A percentile compares a stretch with the other conserved stretches of the same genome.
These are phyloP conservation scores for Phalacrocorax brasilianus DNA, from an alignment of 2,113 vertebrate genomes.

Conservation along the genomic window DNA sequence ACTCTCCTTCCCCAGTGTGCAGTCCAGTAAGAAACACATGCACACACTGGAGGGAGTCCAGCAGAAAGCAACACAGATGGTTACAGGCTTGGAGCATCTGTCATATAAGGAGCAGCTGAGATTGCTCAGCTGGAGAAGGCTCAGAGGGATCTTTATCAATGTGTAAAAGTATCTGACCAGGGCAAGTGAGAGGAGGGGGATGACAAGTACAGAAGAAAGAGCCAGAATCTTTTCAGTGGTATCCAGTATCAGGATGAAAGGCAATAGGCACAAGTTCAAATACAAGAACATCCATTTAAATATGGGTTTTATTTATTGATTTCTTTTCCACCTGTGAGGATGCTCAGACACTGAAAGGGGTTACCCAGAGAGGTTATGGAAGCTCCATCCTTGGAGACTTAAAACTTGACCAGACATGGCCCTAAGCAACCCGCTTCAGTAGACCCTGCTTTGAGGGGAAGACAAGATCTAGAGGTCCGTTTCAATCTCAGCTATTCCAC, in stretches of 20 bases:
- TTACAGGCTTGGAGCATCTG: background rate
- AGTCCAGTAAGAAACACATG: background rate
- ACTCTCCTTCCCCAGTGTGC: background rate
- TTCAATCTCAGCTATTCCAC: background rate
- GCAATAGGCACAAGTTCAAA: background rate
- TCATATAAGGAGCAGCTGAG: background rate
- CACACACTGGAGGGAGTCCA: background rate
- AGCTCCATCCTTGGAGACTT: background rate
- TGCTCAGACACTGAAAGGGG: background rate
- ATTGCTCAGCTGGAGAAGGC: background rate
- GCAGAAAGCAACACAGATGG: background rate
- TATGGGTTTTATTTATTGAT: background rate
- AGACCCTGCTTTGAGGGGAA: background rate
- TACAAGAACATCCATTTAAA: background rate
- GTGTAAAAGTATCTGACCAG: background rate
- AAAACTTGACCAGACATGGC: background rate
- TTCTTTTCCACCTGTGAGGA: background rate
- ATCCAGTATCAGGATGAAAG: background rate
- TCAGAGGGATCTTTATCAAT: background rate
- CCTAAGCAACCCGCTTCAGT: background rate
- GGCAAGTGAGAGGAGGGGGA: background rate
- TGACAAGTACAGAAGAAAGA: rapidly evolving
- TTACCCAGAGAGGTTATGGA: background rate
- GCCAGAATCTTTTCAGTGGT: background rate
- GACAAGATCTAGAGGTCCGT: background rate